These are phyloP conservation scores for Gnathonemus echidnorhynchus DNA, from an alignment of 2,113 vertebrate species.

Conservation along the genomic window DNA sequence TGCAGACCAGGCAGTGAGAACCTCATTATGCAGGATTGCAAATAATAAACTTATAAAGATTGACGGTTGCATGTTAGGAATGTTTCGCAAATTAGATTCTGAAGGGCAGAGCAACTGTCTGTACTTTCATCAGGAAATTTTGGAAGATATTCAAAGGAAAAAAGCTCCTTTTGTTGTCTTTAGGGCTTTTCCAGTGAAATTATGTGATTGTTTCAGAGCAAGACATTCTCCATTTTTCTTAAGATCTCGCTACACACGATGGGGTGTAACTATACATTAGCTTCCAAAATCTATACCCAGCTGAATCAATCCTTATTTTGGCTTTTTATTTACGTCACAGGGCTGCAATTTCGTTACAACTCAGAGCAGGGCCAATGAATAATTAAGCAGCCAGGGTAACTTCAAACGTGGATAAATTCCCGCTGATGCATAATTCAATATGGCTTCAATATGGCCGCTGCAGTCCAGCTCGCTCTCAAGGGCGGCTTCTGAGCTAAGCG, in stretches of 20 bases:
- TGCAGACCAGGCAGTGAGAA: neutral
- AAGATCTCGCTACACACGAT: neutral
- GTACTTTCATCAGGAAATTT: neutral
- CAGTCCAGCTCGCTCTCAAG: neutral
- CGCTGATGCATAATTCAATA: constrained; percentile 21
- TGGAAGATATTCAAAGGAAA: neutral
- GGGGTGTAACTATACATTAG: neutral
- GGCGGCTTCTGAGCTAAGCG: neutral
- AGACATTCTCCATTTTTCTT: neutral
- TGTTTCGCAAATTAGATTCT: neutral
- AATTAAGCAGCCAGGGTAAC: constrained; percentile 16
- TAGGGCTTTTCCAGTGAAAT: neutral
- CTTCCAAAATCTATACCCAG: neutral
- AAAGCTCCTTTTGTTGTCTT: neutral
- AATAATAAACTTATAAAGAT: neutral
- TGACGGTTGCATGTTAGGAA: too few species aligned
- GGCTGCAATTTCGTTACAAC: constrained; percentile 18
- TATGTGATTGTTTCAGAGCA: neutral
- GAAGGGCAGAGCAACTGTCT: neutral
- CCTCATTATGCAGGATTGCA: neutral
- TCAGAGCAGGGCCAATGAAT: constrained; percentile 4
- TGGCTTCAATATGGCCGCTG: neutral
- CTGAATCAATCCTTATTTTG: constrained; percentile 1
- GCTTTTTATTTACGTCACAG: constrained; percentile 12
- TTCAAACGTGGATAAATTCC: constrained; percentile 21